phyloP scores from a whole-genome alignment of 2,888 invertebrate genomes.

The Schizotus pectinicornis region DNA sequence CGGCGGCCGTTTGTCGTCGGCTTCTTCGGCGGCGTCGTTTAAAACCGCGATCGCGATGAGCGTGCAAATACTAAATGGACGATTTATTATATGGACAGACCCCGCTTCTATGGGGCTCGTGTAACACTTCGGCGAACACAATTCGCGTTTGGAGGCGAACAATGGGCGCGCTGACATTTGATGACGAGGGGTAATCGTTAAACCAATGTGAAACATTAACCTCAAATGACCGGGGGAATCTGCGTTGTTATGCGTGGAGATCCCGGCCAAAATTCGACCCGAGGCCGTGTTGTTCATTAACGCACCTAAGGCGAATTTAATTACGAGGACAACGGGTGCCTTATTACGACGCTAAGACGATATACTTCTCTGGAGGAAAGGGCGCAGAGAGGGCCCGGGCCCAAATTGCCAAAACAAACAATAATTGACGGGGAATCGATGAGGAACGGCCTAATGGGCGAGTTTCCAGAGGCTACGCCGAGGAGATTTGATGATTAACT shows the following conservation, averaged over 20 bases:
- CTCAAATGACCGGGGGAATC: constrained; percentile 28
- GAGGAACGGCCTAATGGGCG: no score
- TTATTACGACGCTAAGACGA: constrained; percentile 7
- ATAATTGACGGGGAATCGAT: no score
- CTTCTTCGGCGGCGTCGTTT: not conserved
- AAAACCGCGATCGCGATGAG: not conserved
- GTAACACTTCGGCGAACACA: constrained; percentile 16
- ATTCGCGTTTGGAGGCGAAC: constrained; percentile 13
- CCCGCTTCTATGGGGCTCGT: not conserved
- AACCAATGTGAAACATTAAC: constrained; percentile 30
- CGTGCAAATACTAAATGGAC: not conserved
- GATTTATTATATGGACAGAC: constrained; percentile 4
- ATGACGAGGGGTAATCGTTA: constrained; percentile 31
- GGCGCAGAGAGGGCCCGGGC: no score
- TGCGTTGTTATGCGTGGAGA: constrained; percentile 20
- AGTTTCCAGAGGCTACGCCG: no score
- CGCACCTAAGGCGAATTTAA: constrained; percentile 27
- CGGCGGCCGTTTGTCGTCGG: not conserved
- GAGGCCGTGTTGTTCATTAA: constrained; percentile 25
- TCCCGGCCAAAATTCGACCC: constrained; percentile 17
- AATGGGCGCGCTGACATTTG: constrained; percentile 26
- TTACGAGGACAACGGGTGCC: constrained; percentile 19
- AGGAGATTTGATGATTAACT: no score
- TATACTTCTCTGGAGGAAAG: not conserved
- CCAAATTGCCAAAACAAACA: no score